phyloP scores from a whole-genome alignment of 2,888 invertebrate genomes.

The Lasius fuliginosus region DNA sequence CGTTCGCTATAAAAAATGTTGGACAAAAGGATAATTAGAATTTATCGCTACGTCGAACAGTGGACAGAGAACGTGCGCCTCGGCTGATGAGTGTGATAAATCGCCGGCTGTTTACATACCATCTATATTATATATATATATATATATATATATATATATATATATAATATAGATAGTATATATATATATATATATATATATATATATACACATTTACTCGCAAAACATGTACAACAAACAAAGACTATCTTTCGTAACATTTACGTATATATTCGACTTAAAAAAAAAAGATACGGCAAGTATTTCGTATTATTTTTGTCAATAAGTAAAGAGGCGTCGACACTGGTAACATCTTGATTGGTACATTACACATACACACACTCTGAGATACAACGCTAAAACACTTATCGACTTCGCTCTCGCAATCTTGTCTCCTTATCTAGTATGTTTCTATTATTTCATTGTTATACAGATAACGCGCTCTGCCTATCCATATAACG shows the following conservation, averaged over 20 bases:
- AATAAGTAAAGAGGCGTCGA: slow-evolving; percentile 66
- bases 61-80: slow-evolving; percentile 34
- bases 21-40: slow-evolving; percentile 45
- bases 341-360: slow-evolving; percentile 57
- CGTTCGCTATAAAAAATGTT: slow-evolving; percentile 27
- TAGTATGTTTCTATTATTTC: slow-evolving; percentile 85
- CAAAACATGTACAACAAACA: slow-evolving; percentile 73
- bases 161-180: too few species aligned
- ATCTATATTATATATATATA: slow-evolving; percentile 45
- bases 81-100: slow-evolving; percentile 35
- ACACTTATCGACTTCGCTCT: slow-evolving; percentile 75
- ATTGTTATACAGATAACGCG: slow-evolving; percentile 82
- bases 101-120: slow-evolving; percentile 49
- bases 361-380: slow-evolving; percentile 65
- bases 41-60: slow-evolving; percentile 66
- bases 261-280: slow-evolving; percentile 64
- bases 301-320: slow-evolving; percentile 53
- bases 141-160: too few species aligned
- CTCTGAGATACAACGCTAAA: slow-evolving; percentile 70
- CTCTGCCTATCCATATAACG: slow-evolving; percentile 80
- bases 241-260: slow-evolving; percentile 58
- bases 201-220: slow-evolving; percentile 11
- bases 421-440: slow-evolving; percentile 79
- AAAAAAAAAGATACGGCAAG: slow-evolving; percentile 32
- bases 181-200: slow-evolving; percentile 29